phyloP scores from a whole-genome alignment of 2,888 invertebrate species.

The Amphipoea oculea region DNA sequence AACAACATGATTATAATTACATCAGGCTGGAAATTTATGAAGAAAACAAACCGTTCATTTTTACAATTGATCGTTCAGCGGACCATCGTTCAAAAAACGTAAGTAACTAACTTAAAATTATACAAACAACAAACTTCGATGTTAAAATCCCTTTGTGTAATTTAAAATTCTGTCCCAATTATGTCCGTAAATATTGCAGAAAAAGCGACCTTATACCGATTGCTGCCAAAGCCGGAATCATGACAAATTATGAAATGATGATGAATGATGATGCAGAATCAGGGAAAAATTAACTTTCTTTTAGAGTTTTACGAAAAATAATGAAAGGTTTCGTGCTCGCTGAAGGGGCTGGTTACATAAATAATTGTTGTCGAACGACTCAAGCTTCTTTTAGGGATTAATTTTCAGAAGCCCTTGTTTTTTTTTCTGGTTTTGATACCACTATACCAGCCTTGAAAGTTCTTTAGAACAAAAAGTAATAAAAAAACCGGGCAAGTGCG shows the following conservation, averaged over 20 bases:
- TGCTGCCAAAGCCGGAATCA: constrained; percentile 62
- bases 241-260: too few species aligned
- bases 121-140: constrained; percentile 49
- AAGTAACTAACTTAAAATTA: constrained; percentile 41
- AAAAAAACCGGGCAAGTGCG: too few species aligned
- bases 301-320: constrained; percentile 67
- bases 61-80: constrained; percentile 3
- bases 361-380: constrained; percentile 69
- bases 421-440: constrained; percentile 23
- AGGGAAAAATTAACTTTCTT: constrained; percentile 71
- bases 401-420: constrained; percentile 50
- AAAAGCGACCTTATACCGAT: constrained; percentile 43
- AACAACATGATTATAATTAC: too few species aligned
- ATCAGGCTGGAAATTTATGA: background rate
- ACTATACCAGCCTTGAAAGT: constrained; percentile 22
- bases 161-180: constrained; percentile 67
- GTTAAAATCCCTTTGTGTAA: constrained; percentile 61
- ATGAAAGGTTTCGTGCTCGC: constrained; percentile 63
- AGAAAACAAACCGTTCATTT: background rate
- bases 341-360: constrained; percentile 55
- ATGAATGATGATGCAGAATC: constrained; percentile 34
- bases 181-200: constrained; percentile 54
- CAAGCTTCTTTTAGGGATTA: constrained; percentile 57
- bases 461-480: constrained; percentile 5
- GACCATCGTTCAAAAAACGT: constrained; percentile 21